phyloP scores from a whole-genome alignment of 2,888 invertebrate species.

The Agrochola circellaris region DNA sequence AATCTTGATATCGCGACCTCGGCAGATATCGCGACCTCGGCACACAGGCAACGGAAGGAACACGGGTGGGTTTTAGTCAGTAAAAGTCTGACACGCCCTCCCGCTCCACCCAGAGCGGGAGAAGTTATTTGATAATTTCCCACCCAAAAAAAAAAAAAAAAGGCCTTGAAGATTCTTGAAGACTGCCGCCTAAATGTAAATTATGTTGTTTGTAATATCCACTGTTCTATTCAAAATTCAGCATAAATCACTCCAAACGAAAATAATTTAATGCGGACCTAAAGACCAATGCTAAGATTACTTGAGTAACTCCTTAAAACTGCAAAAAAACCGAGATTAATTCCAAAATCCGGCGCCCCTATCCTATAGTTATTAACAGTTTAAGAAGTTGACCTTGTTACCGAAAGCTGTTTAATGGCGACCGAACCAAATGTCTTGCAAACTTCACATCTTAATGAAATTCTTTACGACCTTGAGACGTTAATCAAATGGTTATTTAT shows the following conservation, averaged over 20 bases:
- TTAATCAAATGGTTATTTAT: constrained; percentile 30
- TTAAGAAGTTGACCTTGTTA: constrained; percentile 18
- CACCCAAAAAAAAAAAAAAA: no score
- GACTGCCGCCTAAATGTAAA: neutral
- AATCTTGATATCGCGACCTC: no score
- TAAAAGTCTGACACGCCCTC: no score
- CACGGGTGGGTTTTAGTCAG: no score
- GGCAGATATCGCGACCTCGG: no score
- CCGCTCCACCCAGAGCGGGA: no score
- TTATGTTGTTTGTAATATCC: neutral
- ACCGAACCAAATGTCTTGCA: constrained; percentile 18
- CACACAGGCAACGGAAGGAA: no score
- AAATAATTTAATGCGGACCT: neutral
- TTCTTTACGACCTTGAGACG: constrained; percentile 18
- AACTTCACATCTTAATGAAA: constrained; percentile 46
- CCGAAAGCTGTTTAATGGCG: constrained; percentile 9
- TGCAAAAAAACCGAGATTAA: constrained; percentile 11
- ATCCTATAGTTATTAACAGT: constrained; percentile 34
- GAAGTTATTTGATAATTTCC: no score
- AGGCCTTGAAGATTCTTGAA: neutral
- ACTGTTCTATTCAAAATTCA: neutral
- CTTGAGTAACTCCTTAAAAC: neutral
- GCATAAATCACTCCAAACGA: constrained; percentile 7
- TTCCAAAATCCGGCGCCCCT: constrained; percentile 14
- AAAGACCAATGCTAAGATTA: constrained; percentile 1